phyloP scores from a whole-genome alignment of 2,888 invertebrate genomes.

The Meandrusa payeni region DNA sequence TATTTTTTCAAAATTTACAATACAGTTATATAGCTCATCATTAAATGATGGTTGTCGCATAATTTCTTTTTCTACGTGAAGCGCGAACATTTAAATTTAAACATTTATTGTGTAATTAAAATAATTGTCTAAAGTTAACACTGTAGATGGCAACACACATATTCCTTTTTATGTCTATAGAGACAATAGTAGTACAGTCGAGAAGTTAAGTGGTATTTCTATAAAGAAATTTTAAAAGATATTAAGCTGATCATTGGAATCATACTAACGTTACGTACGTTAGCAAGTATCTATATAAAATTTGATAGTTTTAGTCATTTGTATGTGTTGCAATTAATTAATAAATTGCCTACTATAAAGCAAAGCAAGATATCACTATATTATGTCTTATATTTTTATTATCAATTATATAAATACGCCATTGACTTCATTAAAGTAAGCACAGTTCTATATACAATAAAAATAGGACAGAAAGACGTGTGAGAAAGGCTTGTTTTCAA shows the following conservation, averaged over 20 bases:
- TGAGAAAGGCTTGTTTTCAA: too few relatives aligned
- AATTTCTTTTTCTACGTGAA: constrained; percentile 19
- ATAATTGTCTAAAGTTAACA: constrained; percentile 7
- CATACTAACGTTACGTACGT: too few relatives aligned
- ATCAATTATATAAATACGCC: background rate
- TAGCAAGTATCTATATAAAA: too few relatives aligned
- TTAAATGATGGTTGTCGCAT: constrained; percentile 20
- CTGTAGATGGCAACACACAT: constrained; percentile 6
- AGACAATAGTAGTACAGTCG: background rate
- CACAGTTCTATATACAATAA: background rate
- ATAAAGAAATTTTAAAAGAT: too few relatives aligned
- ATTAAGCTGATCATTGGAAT: too few relatives aligned
- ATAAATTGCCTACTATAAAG: constrained; percentile 13
- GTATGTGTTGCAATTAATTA: constrained; percentile 9
- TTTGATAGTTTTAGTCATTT: background rate
- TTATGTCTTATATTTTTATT: background rate
- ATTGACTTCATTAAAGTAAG: constrained; percentile 3
- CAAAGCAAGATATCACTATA: constrained; percentile 3
- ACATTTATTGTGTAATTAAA: constrained; percentile 12
- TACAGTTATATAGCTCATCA: constrained; percentile 21
- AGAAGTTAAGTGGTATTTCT: background rate
- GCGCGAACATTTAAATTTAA: constrained; percentile 16
- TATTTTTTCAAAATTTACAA: constrained; percentile 20
- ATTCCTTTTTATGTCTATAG: background rate
- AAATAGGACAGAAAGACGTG: background rate